A percentile compares a stretch with the other conserved stretches of the same genome.
These are phyloP conservation scores for Isaurus tuberculatus DNA, from an alignment of 92 coral and sea anemone species.

Conservation along the genomic window DNA sequence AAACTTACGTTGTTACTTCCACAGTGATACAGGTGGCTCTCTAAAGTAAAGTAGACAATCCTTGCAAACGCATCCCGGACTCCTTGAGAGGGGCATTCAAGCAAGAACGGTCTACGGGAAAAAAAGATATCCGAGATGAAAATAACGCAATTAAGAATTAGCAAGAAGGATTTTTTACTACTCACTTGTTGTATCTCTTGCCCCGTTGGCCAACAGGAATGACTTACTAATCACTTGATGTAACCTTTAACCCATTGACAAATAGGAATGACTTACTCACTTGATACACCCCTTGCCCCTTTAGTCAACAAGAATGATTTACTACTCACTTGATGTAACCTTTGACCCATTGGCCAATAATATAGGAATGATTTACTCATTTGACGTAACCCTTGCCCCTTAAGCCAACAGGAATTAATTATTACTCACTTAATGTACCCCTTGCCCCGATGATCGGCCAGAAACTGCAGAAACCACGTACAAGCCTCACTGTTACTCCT, in stretches of 20 bases:
- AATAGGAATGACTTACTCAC: no score
- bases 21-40: conserved; percentile 75
- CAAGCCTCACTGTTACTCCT: conserved; percentile 85
- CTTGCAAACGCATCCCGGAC: conserved; percentile 84
- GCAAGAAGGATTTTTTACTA: neutral
- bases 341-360: conserved; percentile 87
- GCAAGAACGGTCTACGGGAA: conserved; percentile 71
- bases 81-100: conserved; percentile 88
- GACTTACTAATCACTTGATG: conserved; percentile 64
- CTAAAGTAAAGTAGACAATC: conserved; percentile 75
- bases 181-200: no score
- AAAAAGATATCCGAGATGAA: neutral
- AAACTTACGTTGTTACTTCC: conserved; percentile 70
- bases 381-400: conserved; percentile 92
- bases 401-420: neutral
- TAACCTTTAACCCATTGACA: conserved; percentile 90
- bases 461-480: conserved; percentile 79
- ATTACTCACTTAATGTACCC: conserved; percentile 78
- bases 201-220: neutral
- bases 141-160: neutral
- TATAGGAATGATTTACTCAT: conserved; percentile 24
- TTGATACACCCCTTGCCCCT: no score
- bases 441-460: conserved; percentile 87
- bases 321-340: conserved; percentile 79
- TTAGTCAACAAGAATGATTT: neutral